Evolutionary conservation across 2,797 vertebrate species (phyloP), one percentile per base, ranked within the genome.

Genomic region (Liparis tanakae): DNA sequence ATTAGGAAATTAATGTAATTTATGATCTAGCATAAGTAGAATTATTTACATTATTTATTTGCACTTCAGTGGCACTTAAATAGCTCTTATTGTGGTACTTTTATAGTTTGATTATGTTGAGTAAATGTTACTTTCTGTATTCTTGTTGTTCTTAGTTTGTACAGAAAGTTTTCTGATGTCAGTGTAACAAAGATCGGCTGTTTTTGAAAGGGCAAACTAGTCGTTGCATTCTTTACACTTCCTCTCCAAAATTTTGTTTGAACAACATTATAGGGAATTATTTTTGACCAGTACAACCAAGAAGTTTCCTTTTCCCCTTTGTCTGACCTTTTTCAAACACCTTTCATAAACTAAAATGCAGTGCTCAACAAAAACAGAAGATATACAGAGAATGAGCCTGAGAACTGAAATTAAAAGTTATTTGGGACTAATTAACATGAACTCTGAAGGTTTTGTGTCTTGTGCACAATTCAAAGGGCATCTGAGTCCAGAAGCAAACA

Each of bases 1-100:
- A 50, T 60, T 36, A 39, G 44, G 18, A 50, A 34, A 50, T 37
- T 3, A 30, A 71, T 25, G 60, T 15, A 60, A 69, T 60, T 63
- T 9, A 62, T 68, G 46, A 54, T 62, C 48, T 66, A 37, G 33
- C 17, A 60, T n/a, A 22, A 37, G 20, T 30, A 44, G 18, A 20
- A 61, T 30, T 44, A 30, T 30, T 18, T 30, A n/a, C n/a, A n/a
- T n/a, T n/a, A n/a, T n/a, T n/a, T n/a, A n/a, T n/a, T n/a, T n/a
- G n/a, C n/a, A n/a, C n/a, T n/a, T n/a, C n/a, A n/a, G n/a, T n/a
- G n/a, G n/a, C n/a, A n/a, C n/a, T n/a, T n/a, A n/a, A n/a, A n/a
- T n/a, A n/a, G n/a, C n/a, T n/a, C n/a, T n/a, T n/a, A n/a, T n/a
- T n/a, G n/a, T n/a, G n/a, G n/a, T n/a, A n/a, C n/a, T n/a, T n/a